Evolutionary conservation across 2,113 vertebrate genomes (phyloP).

Genomic region (Herpailurus yagouaroundi): DNA sequence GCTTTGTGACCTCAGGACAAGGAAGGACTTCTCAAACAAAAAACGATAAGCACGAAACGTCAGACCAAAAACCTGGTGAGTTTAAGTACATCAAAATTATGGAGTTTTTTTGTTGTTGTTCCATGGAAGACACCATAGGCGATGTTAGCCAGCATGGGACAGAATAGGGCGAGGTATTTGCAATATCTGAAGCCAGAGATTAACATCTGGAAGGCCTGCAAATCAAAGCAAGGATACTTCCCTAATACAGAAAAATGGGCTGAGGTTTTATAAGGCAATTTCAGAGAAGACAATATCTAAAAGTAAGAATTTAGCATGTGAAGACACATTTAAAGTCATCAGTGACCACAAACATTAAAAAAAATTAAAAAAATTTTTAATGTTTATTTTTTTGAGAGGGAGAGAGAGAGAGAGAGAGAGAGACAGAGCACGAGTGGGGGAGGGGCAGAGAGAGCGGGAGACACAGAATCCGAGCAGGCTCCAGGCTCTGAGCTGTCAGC

Average conservation of each 20-base stretch:
- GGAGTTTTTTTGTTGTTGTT: neutral
- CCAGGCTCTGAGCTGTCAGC: too few relatives aligned
- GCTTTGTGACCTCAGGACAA: neutral
- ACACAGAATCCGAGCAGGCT: too few relatives aligned
- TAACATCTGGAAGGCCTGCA: neutral
- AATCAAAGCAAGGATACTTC: neutral
- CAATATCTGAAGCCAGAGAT: neutral
- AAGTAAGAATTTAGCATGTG: too few relatives aligned
- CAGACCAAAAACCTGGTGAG: neutral
- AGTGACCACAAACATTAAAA: too few relatives aligned
- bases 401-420: too few relatives aligned
- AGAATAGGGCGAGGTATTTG: neutral
- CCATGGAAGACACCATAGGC: neutral
- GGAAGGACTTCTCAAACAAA: neutral
- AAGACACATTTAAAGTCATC: neutral
- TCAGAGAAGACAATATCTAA: neutral
- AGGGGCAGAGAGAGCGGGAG: too few relatives aligned
- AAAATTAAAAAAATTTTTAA: too few relatives aligned
- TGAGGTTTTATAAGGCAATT: neutral
- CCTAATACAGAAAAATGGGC: neutral
- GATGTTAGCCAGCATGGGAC: neutral
- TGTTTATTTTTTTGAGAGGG: too few relatives aligned
- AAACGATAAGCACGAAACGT: neutral
- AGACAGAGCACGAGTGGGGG: too few relatives aligned
- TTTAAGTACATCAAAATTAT: neutral